These are phyloP conservation scores for Eupithecia pulchellata DNA, from an alignment of 2,888 invertebrate species.

Conservation along the genomic window DNA sequence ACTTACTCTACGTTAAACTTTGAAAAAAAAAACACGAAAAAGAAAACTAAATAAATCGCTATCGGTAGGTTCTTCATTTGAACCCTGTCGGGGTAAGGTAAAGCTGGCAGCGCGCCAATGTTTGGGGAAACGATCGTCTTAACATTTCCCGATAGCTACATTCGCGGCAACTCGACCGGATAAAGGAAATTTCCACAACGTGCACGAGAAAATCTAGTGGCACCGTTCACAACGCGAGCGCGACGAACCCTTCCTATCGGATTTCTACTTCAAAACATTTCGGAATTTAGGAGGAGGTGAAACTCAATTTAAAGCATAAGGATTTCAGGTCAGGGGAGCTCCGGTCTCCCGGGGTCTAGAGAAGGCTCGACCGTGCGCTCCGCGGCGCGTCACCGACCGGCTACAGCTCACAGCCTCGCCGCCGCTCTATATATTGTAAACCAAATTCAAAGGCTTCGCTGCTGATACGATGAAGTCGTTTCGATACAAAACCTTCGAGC, in stretches of 20 bases:
- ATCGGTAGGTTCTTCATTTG: slow-evolving; percentile 38
- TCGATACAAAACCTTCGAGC: slow-evolving; percentile 48
- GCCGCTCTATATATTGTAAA: slow-evolving; percentile 56
- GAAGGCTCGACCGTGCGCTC: slow-evolving; percentile 51
- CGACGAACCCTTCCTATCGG: slow-evolving; percentile 70
- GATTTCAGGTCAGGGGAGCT: neutral
- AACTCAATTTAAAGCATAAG: neutral
- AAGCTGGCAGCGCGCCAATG: slow-evolving; percentile 70
- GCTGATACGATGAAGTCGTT: slow-evolving; percentile 28
- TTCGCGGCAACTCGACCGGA: slow-evolving; percentile 65
- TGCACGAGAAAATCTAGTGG: slow-evolving; percentile 57
- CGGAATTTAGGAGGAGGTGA: slow-evolving; percentile 18
- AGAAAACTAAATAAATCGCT: slow-evolving; percentile 42
- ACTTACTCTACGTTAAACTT: neutral
- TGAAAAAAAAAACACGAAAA: neutral
- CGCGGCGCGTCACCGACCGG: slow-evolving; percentile 61
- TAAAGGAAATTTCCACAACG: slow-evolving; percentile 69
- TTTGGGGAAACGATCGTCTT: slow-evolving; percentile 68
- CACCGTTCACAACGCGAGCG: slow-evolving; percentile 53
- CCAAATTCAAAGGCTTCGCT: slow-evolving; percentile 51
- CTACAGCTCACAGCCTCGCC: slow-evolving; percentile 57
- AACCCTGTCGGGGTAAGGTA: slow-evolving; percentile 52
- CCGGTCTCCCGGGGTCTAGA: neutral
- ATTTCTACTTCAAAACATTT: slow-evolving; percentile 60
- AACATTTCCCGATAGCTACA: slow-evolving; percentile 70